Percentiles rank a stretch among this genome's conserved stretches.
Conservation (phyloP, 2,113 vertebrate genomes). For the Verasper variegatus region DNA sequence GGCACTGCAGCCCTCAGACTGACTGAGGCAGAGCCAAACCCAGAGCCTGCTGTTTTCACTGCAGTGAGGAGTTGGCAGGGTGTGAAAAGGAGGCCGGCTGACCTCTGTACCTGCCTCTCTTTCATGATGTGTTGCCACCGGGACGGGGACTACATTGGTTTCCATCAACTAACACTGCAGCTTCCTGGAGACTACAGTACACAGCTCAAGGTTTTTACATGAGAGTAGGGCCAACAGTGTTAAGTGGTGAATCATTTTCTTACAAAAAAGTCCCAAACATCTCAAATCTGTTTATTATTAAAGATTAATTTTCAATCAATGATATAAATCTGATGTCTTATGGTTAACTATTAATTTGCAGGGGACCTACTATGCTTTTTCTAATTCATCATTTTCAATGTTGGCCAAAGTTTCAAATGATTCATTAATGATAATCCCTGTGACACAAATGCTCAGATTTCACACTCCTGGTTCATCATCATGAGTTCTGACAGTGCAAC, state of each 20-base stretch:
- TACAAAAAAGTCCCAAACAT: not conserved
- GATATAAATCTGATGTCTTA: not conserved
- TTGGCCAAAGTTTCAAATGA: not conserved
- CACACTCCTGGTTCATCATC: too few relatives aligned
- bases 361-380: not conserved
- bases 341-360: not conserved
- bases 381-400: not conserved
- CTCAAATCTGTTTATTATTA: not conserved
- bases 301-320: not conserved
- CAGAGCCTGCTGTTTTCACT: slow-evolving; percentile 61
- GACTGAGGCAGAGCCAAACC: slow-evolving; percentile 42
- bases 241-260: not conserved
- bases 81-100: slow-evolving; percentile 64
- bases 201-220: slow-evolving; percentile 7
- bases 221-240: not conserved
- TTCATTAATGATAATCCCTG: not conserved
- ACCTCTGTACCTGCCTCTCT: slow-evolving; percentile 59
- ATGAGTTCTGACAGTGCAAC: too few relatives aligned
- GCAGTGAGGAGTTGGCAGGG: slow-evolving; percentile 66
- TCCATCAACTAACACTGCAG: slow-evolving; percentile 27
- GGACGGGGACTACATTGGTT: slow-evolving; percentile 50
- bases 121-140: slow-evolving; percentile 53
- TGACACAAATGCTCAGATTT: too few relatives aligned
- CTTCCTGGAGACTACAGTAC: not conserved
- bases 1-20: slow-evolving; percentile 13